Percentiles rank a stretch among this genome's conserved stretches.
These are phyloP conservation scores for Dinocampus coccinellae DNA, from an alignment of 2,888 invertebrate species.

Conservation along the genomic window DNA sequence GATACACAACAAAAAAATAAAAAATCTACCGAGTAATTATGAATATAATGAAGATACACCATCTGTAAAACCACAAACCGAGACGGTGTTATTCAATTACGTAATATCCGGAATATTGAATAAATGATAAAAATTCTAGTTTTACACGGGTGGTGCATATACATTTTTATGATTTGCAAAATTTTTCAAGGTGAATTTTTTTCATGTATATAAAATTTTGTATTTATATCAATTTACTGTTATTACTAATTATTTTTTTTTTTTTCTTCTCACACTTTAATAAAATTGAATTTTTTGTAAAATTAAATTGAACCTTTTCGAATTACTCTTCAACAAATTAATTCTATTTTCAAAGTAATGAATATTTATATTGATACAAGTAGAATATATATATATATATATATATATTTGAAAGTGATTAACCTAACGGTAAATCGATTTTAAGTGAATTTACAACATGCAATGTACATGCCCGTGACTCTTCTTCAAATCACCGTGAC, in stretches of 20 bases:
- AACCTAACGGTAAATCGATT: slow-evolving; percentile 26
- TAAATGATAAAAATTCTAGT: background rate
- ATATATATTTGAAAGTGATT: slow-evolving; percentile 15
- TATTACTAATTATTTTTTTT: too few species aligned
- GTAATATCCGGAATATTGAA: slow-evolving; percentile 19
- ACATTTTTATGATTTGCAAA: background rate
- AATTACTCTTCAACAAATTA: background rate
- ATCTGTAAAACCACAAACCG: background rate
- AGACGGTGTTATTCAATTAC: slow-evolving; percentile 4
- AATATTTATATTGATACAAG: background rate
- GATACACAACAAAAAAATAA: background rate
- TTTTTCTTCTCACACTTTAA: too few species aligned
- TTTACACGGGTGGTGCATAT: background rate
- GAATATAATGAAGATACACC: background rate
- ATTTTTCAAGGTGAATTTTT: too few species aligned
- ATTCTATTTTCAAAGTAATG: background rate
- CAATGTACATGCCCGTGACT: slow-evolving; percentile 44
- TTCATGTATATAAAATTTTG: background rate
- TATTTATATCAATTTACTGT: too few species aligned
- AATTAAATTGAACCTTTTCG: background rate
- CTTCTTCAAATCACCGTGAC: slow-evolving; percentile 40
- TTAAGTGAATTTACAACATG: slow-evolving; percentile 23
- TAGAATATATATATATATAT: slow-evolving; percentile 6
- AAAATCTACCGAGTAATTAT: background rate
- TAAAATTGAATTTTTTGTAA: background rate